Evolutionary conservation across 2,888 invertebrate genomes (phyloP).

Genomic region (Monopis laevigella): DNA sequence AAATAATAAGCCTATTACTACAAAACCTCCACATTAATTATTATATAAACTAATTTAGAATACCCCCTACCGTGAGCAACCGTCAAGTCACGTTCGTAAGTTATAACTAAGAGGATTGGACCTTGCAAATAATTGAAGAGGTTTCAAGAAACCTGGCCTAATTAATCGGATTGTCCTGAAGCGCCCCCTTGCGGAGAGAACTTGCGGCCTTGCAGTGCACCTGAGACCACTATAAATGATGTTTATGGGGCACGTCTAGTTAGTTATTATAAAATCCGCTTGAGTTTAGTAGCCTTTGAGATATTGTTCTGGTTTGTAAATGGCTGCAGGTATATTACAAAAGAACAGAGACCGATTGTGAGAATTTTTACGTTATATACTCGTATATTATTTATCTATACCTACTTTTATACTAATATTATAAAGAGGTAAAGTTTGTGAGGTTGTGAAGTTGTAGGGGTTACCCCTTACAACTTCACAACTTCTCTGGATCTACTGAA

Average conservation of each 20-base stretch:
- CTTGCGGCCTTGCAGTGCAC: slow-evolving; percentile 27
- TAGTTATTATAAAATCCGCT: not conserved
- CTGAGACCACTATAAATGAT: slow-evolving; percentile 36
- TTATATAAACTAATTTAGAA: slow-evolving; percentile 14
- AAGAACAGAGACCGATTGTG: too few relatives aligned
- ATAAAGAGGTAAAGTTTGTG: too few relatives aligned
- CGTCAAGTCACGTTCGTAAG: not conserved
- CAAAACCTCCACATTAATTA: not conserved
- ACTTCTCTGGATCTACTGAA: too few relatives aligned
- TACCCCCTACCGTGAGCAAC: slow-evolving; percentile 38
- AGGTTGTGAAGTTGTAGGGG: too few relatives aligned
- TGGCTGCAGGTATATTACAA: too few relatives aligned
- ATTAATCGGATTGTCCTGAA: slow-evolving; percentile 44
- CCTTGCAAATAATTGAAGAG: slow-evolving; percentile 41
- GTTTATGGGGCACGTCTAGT: slow-evolving; percentile 24
- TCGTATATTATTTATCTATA: too few relatives aligned
- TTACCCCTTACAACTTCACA: too few relatives aligned
- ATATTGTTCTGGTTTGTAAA: too few relatives aligned
- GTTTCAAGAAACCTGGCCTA: slow-evolving; percentile 34
- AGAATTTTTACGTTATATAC: too few relatives aligned
- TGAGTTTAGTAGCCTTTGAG: too few relatives aligned
- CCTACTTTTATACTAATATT: too few relatives aligned
- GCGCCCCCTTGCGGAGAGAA: slow-evolving; percentile 21
- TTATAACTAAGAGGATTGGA: slow-evolving; percentile 6
- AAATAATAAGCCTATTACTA: too few relatives aligned